A percentile compares a stretch with the other conserved stretches of the same genome.
phyloP scores from a whole-genome alignment of 1,140 invertebrate genomes.

The Callitettix versicolor region DNA sequence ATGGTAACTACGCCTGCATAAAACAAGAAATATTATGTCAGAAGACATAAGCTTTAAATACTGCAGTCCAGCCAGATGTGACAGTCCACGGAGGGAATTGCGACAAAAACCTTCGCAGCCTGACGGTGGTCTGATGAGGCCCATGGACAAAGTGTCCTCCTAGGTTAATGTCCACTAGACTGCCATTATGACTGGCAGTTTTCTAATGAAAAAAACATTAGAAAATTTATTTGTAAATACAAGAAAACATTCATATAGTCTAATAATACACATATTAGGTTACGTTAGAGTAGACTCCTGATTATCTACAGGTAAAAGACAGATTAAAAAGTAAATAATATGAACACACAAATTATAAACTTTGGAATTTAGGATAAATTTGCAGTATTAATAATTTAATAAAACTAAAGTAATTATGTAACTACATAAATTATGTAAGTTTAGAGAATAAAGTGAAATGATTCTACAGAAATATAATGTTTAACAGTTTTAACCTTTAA shows the following conservation, averaged over 20 bases:
- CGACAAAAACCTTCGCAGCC: conserved; percentile 39
- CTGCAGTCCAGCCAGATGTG: conserved; percentile 45
- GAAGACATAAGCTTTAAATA: conserved; percentile 37
- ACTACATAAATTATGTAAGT: too few species aligned
- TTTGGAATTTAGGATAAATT: too few species aligned
- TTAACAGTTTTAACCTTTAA: too few species aligned
- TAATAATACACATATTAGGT: too few species aligned
- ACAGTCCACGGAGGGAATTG: conserved; percentile 50
- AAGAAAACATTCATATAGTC: conserved; percentile 21
- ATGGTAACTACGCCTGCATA: not conserved
- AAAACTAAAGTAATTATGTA: too few species aligned
- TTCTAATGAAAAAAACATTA: conserved; percentile 8
- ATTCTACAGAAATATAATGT: too few species aligned
- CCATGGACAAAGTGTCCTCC: conserved; percentile 53
- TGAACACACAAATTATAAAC: too few species aligned
- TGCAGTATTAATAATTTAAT: too few species aligned
- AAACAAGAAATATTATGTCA: conserved; percentile 1
- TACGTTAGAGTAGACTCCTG: too few species aligned
- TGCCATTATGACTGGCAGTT: conserved; percentile 24
- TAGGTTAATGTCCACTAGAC: conserved; percentile 44
- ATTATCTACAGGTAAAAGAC: too few species aligned
- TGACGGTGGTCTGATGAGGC: conserved; percentile 39
- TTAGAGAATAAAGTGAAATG: too few species aligned
- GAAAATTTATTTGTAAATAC: not conserved
- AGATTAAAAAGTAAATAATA: too few species aligned